Conservation (phyloP, 2,113 vertebrate species). For the Chlorodrepanis virens region DNA sequence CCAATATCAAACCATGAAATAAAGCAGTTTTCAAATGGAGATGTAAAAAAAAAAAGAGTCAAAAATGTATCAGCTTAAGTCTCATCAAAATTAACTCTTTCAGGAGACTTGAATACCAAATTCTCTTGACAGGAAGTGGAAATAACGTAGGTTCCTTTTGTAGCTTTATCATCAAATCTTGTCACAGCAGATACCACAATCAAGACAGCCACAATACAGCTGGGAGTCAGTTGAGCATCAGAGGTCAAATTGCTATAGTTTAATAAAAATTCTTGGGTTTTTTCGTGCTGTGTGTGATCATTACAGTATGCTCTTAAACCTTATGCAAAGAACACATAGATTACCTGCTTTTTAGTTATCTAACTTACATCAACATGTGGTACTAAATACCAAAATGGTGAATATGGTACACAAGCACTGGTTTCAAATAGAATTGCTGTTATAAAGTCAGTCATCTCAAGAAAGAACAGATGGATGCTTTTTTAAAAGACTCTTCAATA, state of each 20-base stretch:
- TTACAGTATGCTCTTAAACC: background rate
- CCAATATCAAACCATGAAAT: background rate
- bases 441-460: background rate
- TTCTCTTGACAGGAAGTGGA: background rate
- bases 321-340: background rate
- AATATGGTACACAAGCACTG: background rate
- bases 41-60: background rate
- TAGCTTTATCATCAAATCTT: background rate
- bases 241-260: background rate
- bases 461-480: constrained; percentile 21
- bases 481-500: constrained; percentile 1
- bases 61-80: background rate
- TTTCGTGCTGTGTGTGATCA: background rate
- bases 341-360: background rate
- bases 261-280: background rate
- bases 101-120: background rate
- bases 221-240: background rate
- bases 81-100: background rate
- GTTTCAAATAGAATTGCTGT: constrained; percentile 24
- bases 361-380: background rate
- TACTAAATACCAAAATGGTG: background rate
- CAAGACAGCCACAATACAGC: background rate
- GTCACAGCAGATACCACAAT: background rate
- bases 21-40: background rate
- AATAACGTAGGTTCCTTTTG: background rate